These are phyloP conservation scores for Neodiprion pinetum DNA, from an alignment of 1,140 invertebrate species.

Conservation along the genomic window DNA sequence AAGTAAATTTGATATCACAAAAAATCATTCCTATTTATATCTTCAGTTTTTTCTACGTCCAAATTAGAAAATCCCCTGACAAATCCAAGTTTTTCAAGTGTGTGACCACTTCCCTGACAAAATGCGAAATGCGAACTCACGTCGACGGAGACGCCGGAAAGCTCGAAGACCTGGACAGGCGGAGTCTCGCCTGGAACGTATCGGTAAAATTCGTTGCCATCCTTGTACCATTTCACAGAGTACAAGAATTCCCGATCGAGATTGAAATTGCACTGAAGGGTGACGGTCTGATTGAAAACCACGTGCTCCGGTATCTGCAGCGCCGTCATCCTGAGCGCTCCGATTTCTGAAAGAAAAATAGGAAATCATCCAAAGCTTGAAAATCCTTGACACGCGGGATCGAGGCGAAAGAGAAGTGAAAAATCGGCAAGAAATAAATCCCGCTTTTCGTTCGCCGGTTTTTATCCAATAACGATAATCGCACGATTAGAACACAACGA, in stretches of 20 bases:
- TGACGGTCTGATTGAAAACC: conserved; percentile 71
- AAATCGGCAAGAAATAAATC: too few relatives aligned
- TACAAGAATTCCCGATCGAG: conserved; percentile 81
- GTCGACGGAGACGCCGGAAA: conserved; percentile 82
- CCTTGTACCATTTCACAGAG: conserved; percentile 90
- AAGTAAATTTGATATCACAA: too few relatives aligned
- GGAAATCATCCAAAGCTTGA: conserved; percentile 2
- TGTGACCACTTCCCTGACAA: neutral
- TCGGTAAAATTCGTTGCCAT: conserved; percentile 86
- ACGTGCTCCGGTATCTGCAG: conserved; percentile 74
- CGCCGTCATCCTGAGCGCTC: conserved; percentile 67
- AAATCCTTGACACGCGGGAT: neutral
- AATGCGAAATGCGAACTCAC: conserved; percentile 65
- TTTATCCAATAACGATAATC: too few relatives aligned
- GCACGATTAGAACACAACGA: too few relatives aligned
- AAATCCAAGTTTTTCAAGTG: too few relatives aligned
- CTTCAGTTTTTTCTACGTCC: too few relatives aligned
- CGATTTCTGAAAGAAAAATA: conserved; percentile 46
- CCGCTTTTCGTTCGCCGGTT: too few relatives aligned
- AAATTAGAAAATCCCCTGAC: too few relatives aligned
- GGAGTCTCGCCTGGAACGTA: conserved; percentile 78
- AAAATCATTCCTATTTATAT: too few relatives aligned
- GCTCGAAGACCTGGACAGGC: conserved; percentile 74
- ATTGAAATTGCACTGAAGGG: conserved; percentile 80
- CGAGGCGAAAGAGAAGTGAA: too few relatives aligned